A percentile compares a stretch with the other conserved stretches of the same genome.
These are phyloP conservation scores for Venturia canescens DNA, from an alignment of 1,140 invertebrate genomes.

Conservation along the genomic window DNA sequence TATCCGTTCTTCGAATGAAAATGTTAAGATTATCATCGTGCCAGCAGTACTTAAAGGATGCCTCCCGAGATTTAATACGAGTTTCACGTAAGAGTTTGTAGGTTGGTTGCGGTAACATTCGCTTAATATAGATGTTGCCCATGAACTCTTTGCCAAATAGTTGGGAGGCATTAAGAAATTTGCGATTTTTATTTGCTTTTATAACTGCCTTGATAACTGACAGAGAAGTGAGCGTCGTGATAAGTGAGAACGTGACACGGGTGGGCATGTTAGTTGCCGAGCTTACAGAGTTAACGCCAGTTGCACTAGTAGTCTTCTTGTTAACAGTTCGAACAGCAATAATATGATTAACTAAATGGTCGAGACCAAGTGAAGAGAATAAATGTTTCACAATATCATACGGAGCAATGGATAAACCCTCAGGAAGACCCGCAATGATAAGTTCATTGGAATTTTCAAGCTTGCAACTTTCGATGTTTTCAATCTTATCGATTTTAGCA, in stretches of 20 bases:
- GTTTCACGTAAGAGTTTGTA: not conserved
- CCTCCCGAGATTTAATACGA: not conserved
- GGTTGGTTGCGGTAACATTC: not conserved
- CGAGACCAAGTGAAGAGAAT: not conserved
- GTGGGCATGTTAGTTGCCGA: not conserved
- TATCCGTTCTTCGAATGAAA: not conserved
- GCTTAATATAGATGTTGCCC: not conserved
- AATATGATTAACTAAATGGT: not conserved
- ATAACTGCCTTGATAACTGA: not conserved
- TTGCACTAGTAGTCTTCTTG: not conserved
- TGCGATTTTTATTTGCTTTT: not conserved
- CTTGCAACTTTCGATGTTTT: not conserved
- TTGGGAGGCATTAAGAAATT: not conserved
- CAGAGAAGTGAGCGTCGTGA: not conserved
- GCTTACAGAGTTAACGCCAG: not conserved
- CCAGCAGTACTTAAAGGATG: not conserved
- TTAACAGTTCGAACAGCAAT: not conserved
- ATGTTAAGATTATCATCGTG: not conserved
- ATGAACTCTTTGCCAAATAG: not conserved
- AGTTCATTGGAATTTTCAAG: not conserved
- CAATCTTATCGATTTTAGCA: not conserved
- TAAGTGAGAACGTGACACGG: not conserved
- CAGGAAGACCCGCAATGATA: not conserved
- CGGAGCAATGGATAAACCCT: not conserved
- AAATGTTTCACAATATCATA: not conserved